These are phyloP conservation scores for Anoplophora glabripennis DNA, from an alignment of 1,140 invertebrate genomes.

Conservation along the genomic window DNA sequence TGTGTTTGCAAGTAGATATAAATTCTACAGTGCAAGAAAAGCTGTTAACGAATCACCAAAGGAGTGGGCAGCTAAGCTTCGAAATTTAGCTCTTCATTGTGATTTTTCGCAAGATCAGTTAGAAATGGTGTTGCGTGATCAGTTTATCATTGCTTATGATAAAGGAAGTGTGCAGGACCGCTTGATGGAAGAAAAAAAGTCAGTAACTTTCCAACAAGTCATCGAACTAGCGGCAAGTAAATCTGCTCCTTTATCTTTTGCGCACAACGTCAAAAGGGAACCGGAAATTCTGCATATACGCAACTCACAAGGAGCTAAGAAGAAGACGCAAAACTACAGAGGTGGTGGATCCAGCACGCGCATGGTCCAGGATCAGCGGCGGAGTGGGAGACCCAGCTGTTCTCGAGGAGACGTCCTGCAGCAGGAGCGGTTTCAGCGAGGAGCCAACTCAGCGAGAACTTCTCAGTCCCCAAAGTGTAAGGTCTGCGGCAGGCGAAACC, in stretches of 20 bases:
- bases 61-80: background rate
- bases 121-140: conserved; percentile 8
- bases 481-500: conserved; percentile 10
- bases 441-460: no score
- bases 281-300: background rate
- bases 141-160: conserved; percentile 11
- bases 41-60: background rate
- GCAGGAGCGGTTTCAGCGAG: no score
- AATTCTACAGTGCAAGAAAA: conserved; percentile 7
- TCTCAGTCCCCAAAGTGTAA: background rate
- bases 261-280: conserved; percentile 7
- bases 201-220: conserved; percentile 10
- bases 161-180: conserved; percentile 14
- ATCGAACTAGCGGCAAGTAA: conserved; percentile 12
- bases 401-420: background rate
- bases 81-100: background rate
- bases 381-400: background rate
- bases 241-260: background rate
- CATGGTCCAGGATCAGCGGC: background rate
- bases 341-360: background rate
- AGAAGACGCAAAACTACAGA: background rate
- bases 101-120: background rate
- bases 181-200: conserved; percentile 15
- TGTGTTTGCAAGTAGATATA: conserved; percentile 3
- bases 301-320: no score